Percentiles rank a stretch among this genome's conserved stretches.
Evolutionary conservation across 2,888 invertebrate species (phyloP).

Genomic region (Euspilapteryx auroguttella): DNA sequence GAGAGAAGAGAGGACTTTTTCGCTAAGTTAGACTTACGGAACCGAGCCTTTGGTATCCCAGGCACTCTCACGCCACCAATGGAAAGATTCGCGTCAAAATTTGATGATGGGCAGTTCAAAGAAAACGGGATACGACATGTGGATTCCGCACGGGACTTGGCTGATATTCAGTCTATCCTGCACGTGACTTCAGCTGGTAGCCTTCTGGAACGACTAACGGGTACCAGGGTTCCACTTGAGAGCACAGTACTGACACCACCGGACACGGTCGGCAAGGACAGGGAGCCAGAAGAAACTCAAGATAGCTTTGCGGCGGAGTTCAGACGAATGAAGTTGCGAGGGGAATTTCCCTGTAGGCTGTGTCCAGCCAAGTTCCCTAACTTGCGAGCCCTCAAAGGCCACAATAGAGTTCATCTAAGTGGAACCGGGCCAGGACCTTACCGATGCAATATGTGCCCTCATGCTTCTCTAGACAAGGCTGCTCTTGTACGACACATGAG

Average conservation of each 20-base stretch:
- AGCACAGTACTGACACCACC: conserved; percentile 43
- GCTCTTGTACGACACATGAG: conserved; percentile 90
- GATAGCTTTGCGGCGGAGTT: conserved; percentile 84
- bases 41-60: conserved; percentile 63
- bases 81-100: conserved; percentile 41
- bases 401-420: conserved; percentile 83
- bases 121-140: conserved; percentile 43
- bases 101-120: conserved; percentile 32
- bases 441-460: conserved; percentile 91
- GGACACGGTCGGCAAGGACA: conserved; percentile 35
- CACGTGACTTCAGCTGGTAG: conserved; percentile 74
- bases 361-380: conserved; percentile 88
- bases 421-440: conserved; percentile 79
- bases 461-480: conserved; percentile 86
- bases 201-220: conserved; percentile 65
- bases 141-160: conserved; percentile 73
- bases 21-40: conserved; percentile 76
- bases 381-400: conserved; percentile 86
- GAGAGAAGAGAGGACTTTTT: conserved; percentile 78
- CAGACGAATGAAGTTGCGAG: conserved; percentile 85
- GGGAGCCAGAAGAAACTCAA: conserved; percentile 70
- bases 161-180: conserved; percentile 84
- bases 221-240: conserved; percentile 39
- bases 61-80: conserved; percentile 43
- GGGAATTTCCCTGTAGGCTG: conserved; percentile 89